These are phyloP conservation scores for Teinopalpus imperialis DNA, from an alignment of 2,888 invertebrate genomes.

Conservation along the genomic window DNA sequence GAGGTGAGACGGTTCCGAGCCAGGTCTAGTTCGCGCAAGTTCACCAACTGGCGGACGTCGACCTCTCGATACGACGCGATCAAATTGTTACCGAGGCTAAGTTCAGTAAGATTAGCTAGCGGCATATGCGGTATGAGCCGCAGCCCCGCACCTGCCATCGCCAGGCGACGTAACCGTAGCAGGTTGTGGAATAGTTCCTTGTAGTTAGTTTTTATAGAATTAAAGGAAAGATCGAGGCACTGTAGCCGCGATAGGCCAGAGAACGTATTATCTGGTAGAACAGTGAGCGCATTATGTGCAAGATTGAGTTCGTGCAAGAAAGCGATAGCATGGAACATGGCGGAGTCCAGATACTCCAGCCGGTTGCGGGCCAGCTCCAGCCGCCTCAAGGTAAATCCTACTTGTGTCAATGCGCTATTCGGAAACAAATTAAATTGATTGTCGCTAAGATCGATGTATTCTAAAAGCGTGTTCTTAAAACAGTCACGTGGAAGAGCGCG, in stretches of 20 bases:
- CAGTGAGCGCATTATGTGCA: constrained; percentile 88
- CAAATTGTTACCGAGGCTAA: constrained; percentile 88
- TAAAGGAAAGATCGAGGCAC: constrained; percentile 87
- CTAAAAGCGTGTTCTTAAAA: constrained; percentile 87
- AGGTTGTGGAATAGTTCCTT: constrained; percentile 91
- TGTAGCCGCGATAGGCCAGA: constrained; percentile 87
- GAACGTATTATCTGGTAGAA: constrained; percentile 91
- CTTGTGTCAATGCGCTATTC: constrained; percentile 85
- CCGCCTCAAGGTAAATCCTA: constrained; percentile 87
- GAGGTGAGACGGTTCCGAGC: constrained; percentile 86
- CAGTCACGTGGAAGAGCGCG: constrained; percentile 87
- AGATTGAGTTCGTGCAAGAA: constrained; percentile 87
- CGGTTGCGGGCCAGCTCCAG: constrained; percentile 88
- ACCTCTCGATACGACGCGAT: constrained; percentile 84
- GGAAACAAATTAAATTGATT: constrained; percentile 89
- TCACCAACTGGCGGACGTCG: constrained; percentile 83
- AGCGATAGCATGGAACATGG: constrained; percentile 86
- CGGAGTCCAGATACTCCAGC: constrained; percentile 90
- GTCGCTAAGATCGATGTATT: constrained; percentile 87
- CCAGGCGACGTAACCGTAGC: constrained; percentile 86
- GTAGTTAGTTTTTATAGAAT: constrained; percentile 88
- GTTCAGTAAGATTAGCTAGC: constrained; percentile 83
- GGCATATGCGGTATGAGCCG: constrained; percentile 86
- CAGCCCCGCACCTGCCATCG: constrained; percentile 86
- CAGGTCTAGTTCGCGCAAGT: constrained; percentile 85